Percentiles rank a stretch among this genome's conserved stretches.
Conservation (phyloP, 2,797 vertebrate species). For the Melanotaenia trifasciata region DNA sequence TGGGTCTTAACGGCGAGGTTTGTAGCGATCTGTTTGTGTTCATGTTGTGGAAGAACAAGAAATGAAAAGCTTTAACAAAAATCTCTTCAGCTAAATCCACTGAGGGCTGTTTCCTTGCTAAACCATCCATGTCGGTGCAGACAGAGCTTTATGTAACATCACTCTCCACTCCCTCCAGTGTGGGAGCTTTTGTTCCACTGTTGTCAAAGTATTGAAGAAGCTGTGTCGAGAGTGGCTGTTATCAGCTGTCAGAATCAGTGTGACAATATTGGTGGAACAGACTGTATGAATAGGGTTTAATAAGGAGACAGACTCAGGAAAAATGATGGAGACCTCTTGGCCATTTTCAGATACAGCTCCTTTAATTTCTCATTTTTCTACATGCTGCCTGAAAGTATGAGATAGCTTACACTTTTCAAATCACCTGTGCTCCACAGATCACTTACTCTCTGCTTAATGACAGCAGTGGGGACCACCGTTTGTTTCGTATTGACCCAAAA, state of each 20-base stretch:
- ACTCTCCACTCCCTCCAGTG: constrained; percentile 15
- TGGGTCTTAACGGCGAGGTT: constrained; percentile 90
- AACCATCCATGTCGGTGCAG: constrained; percentile 18
- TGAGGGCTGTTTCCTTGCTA: constrained; percentile 14
- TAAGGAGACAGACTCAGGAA: constrained; percentile 25
- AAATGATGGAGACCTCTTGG: constrained; percentile 25
- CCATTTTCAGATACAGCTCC: constrained; percentile 36
- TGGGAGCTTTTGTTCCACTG: constrained; percentile 34
- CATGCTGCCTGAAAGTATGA: constrained; percentile 5
- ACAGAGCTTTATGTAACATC: constrained; percentile 33
- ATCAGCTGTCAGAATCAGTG: constrained; percentile 37
- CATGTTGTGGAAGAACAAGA: background rate
- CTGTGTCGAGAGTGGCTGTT: constrained; percentile 21
- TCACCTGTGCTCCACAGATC: constrained; percentile 79
- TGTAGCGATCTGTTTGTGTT: constrained; percentile 35
- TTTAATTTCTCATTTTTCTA: constrained; percentile 29
- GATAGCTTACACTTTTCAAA: constrained; percentile 25
- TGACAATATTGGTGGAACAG: constrained; percentile 22
- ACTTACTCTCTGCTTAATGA: constrained; percentile 90
- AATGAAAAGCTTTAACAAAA: constrained; percentile 4
- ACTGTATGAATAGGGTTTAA: constrained; percentile 46
- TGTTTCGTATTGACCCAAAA: constrained; percentile 85
- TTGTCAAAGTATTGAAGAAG: constrained; percentile 33
- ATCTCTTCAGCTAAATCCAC: constrained; percentile 17
- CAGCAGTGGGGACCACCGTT: constrained; percentile 87